A percentile compares a stretch with the other conserved stretches of the same genome.
These are phyloP conservation scores for Tanaodytes sp. DNA, from an alignment of 2,888 invertebrate genomes.

Conservation along the genomic window DNA sequence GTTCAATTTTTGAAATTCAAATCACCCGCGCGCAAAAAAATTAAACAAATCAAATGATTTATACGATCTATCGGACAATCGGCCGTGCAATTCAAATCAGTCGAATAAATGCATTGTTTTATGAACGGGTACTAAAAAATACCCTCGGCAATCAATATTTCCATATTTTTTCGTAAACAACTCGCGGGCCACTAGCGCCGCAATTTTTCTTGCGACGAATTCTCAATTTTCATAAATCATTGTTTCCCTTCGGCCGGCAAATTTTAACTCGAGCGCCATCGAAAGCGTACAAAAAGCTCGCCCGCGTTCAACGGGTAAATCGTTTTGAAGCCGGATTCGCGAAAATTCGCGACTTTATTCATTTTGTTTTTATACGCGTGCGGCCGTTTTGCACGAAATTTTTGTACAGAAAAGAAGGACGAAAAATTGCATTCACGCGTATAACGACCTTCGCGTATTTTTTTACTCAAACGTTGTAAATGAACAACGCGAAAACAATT, in stretches of 20 bases:
- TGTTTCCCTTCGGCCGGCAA: conserved; percentile 38
- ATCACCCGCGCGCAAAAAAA: too few relatives aligned
- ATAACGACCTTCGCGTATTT: too few relatives aligned
- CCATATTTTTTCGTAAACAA: conserved; percentile 37
- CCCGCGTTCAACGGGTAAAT: conserved; percentile 42
- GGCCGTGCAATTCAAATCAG: too few relatives aligned
- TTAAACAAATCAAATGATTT: too few relatives aligned
- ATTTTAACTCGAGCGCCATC: conserved; percentile 37
- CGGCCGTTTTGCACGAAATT: conserved; percentile 47
- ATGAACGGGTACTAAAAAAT: conserved; percentile 1
- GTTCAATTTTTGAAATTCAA: too few relatives aligned
- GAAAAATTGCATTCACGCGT: too few relatives aligned
- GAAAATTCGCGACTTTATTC: conserved; percentile 48
- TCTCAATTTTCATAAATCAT: conserved; percentile 51
- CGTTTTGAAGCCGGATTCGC: conserved; percentile 49
- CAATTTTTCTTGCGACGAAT: conserved; percentile 40
- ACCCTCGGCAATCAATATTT: conserved; percentile 21
- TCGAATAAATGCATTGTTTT: background rate
- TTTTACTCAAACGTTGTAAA: conserved; percentile 53
- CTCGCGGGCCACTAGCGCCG: conserved; percentile 14
- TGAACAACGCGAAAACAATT: conserved; percentile 49
- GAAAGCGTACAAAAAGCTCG: conserved; percentile 37
- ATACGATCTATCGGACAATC: too few relatives aligned
- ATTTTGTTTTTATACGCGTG: conserved; percentile 48
- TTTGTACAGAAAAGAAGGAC: too few relatives aligned